Base-by-base conservation (phyloP, 1,140 invertebrate genomes). In the Penaeus indicus region DNA sequence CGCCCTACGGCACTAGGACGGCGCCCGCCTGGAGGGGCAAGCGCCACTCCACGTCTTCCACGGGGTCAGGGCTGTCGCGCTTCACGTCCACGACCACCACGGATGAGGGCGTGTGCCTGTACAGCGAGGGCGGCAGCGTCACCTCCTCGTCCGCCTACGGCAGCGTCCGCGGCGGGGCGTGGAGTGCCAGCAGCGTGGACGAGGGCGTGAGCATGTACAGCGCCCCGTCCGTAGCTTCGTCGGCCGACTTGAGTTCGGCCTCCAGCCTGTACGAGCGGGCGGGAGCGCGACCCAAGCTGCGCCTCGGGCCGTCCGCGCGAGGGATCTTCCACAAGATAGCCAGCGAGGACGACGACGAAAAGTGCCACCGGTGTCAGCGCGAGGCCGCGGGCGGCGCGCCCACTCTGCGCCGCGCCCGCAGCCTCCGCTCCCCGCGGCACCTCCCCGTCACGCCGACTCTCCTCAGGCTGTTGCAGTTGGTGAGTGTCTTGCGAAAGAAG, bases 371-470 rank as follows among this genome's bases (percentile, higher is more conserved):
- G 83, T 90, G 90, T 69, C 85, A 82, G 64, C 69, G 88, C 83
- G 90, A 89, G 38, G 78, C 87, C 38, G 90, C 67, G 81, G 67
- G 64, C 7, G 85, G 72, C 16, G 54, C 61, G 38, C 19, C 62
- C 38, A 61, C 90, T 19, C 62, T 89, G 10, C 81, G 86, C 3
- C 77, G 90, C 22, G 64, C 69, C n/a, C 47, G 90, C 25, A 90
- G 86, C 64, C 87, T 89, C 27, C 82, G 90, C 42, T 54, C 77
- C 27, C 84, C 86, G 7, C 80, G 86, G 11, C 86, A 90, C 32
- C 90, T 90, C 16, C 90, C 90, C 25, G 90, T 90, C 69, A 90
- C 90, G 13, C 90, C 90, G 4, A 90, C 90, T 3, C 84, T 90
- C 54, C 79, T 85, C 77, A 67, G 79, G 21, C 86, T 90, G 22